Percentiles rank a stretch among this genome's conserved stretches.
These are phyloP conservation scores for Sitobion miscanthi DNA, from an alignment of 1,140 invertebrate genomes.

Conservation along the genomic window DNA sequence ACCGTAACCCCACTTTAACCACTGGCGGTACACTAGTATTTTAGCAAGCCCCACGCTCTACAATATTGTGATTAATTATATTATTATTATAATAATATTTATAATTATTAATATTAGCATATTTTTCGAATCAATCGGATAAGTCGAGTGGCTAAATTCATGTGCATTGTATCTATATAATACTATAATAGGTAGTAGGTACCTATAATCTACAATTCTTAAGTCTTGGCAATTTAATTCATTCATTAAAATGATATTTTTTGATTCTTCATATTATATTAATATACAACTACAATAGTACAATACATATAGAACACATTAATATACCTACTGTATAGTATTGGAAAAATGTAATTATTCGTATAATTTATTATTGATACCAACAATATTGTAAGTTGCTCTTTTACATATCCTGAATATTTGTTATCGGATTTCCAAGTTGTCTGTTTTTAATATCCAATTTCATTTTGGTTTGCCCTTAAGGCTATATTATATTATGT, in stretches of 20 bases:
- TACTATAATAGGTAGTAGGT: neutral
- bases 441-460: conserved; percentile 17
- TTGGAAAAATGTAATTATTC: neutral
- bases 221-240: neutral
- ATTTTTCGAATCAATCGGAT: neutral
- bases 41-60: neutral
- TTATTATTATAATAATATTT: no score
- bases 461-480: neutral
- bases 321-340: neutral
- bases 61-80: neutral
- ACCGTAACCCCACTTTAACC: no score
- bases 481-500: neutral
- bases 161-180: neutral
- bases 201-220: neutral
- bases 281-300: no score
- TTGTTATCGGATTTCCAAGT: neutral
- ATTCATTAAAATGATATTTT: neutral
- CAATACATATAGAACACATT: no score
- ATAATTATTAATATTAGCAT: no score
- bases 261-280: no score
- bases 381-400: neutral
- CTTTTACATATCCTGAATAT: neutral
- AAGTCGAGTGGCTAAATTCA: neutral
- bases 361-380: neutral
- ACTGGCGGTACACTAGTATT: neutral